A percentile compares a stretch with the other conserved stretches of the same genome.
phyloP scores from a whole-genome alignment of 92 coral and sea anemone species.

The Scolanthus callimorphus region DNA sequence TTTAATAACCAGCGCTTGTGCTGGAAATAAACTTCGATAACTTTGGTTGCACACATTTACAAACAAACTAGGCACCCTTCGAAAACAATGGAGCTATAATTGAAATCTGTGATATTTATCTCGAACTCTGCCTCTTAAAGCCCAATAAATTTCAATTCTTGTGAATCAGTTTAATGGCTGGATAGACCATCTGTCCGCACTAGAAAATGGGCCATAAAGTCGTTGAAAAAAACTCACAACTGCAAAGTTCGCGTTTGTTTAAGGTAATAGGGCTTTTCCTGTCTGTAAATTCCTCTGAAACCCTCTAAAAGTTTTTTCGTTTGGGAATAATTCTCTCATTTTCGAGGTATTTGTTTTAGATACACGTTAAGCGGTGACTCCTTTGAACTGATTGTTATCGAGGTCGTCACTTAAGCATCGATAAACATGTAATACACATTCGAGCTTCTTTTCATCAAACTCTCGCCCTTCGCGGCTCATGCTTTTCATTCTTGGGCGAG shows the following conservation, averaged over 20 bases:
- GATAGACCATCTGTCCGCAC: constrained; percentile 12
- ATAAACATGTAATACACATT: constrained; percentile 81
- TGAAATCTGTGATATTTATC: constrained; percentile 85
- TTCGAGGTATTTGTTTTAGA: constrained; percentile 28
- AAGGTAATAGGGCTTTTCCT: background rate
- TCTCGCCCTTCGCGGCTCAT: constrained; percentile 76
- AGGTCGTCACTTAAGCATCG: constrained; percentile 55
- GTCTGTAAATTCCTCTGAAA: constrained; percentile 6
- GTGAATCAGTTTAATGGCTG: constrained; percentile 7
- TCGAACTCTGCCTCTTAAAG: constrained; percentile 80
- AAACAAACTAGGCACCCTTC: constrained; percentile 40
- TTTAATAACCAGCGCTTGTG: background rate
- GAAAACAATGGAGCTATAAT: constrained; percentile 57
- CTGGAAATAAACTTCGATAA: constrained; percentile 14
- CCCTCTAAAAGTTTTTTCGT: constrained; percentile 11
- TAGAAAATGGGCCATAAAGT: background rate
- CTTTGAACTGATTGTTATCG: constrained; percentile 87
- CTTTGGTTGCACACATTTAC: constrained; percentile 46
- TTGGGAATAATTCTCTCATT: constrained; percentile 40
- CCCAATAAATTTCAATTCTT: constrained; percentile 61
- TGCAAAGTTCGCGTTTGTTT: background rate
- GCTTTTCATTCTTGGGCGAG: constrained; percentile 80
- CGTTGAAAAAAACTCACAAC: background rate
- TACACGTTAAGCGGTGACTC: constrained; percentile 65
- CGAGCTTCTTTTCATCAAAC: constrained; percentile 69